Conservation (phyloP, 2,797 vertebrate species). For the Linurgus olivaceus region DNA sequence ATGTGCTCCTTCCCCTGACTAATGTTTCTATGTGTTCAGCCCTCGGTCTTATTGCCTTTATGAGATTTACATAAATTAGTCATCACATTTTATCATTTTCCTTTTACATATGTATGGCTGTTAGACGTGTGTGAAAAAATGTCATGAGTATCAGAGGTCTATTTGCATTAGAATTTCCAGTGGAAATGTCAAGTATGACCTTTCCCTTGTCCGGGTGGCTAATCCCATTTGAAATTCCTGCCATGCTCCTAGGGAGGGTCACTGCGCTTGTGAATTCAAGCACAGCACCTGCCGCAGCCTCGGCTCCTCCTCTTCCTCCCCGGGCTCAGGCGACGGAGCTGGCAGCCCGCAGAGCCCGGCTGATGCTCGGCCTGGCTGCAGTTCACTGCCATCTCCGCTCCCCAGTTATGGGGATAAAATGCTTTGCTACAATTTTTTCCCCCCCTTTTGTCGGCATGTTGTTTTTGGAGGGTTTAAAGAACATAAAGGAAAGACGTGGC, state of each 20-base stretch:
- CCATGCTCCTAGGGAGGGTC: constrained; percentile 74
- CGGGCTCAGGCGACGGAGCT: neutral
- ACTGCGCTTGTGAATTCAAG: constrained; percentile 55
- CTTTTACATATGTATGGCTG: constrained; percentile 64
- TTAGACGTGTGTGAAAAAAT: constrained; percentile 55
- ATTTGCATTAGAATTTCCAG: constrained; percentile 81
- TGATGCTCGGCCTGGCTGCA: neutral
- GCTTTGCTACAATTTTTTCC: no score
- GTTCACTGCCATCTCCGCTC: neutral
- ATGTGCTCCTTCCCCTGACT: constrained; percentile 4
- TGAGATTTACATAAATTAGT: constrained; percentile 72
- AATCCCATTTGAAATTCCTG: constrained; percentile 81
- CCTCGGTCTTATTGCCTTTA: constrained; percentile 35
- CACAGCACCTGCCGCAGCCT: constrained; percentile 70
- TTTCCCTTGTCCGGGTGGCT: constrained; percentile 78
- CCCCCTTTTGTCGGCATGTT: neutral
- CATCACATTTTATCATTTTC: constrained; percentile 68
- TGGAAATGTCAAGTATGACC: constrained; percentile 82
- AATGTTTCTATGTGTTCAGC: constrained; percentile 21
- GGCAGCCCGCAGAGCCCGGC: neutral
- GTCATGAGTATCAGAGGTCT: constrained; percentile 65
- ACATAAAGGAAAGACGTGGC: fast-evolving
- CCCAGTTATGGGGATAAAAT: neutral
- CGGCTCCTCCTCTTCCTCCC: constrained; percentile 42
- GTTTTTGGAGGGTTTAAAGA: neutral